A percentile compares a stretch with the other conserved stretches of the same genome.
Evolutionary conservation across 2,797 vertebrate species (phyloP).

Genomic region (Lacerta bilineata): DNA sequence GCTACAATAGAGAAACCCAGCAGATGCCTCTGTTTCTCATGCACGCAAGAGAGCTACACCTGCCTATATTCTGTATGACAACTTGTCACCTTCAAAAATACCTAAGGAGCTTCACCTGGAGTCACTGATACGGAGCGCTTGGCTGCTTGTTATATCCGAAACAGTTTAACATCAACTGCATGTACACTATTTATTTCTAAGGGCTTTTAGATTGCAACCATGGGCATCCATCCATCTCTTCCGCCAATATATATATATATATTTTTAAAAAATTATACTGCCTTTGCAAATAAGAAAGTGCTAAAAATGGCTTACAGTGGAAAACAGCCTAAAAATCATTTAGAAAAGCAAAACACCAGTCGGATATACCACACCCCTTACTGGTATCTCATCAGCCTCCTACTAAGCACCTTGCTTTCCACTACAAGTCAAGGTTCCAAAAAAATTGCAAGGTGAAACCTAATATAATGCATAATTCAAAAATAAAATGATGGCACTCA

Average conservation of each 20-base stretch:
- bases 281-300: not conserved
- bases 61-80: not conserved
- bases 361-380: not conserved
- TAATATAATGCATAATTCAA: not conserved
- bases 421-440: not conserved
- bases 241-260: too few species aligned
- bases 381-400: not conserved
- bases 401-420: not conserved
- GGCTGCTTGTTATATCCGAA: not conserved
- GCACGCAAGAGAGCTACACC: not conserved
- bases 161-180: not conserved
- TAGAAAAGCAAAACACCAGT: not conserved
- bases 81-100: not conserved
- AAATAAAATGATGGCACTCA: not conserved
- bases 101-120: not conserved
- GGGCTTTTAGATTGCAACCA: not conserved
- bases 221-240: not conserved
- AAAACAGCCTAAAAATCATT: not conserved
- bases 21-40: not conserved
- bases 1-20: not conserved
- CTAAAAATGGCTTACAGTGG: not conserved
- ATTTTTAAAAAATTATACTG: not conserved
- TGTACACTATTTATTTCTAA: not conserved
- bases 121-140: not conserved
- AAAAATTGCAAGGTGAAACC: not conserved